Percentiles rank a stretch among this genome's conserved stretches.
Evolutionary conservation across 2,888 invertebrate genomes (phyloP).

Genomic region (Tipula unca): DNA sequence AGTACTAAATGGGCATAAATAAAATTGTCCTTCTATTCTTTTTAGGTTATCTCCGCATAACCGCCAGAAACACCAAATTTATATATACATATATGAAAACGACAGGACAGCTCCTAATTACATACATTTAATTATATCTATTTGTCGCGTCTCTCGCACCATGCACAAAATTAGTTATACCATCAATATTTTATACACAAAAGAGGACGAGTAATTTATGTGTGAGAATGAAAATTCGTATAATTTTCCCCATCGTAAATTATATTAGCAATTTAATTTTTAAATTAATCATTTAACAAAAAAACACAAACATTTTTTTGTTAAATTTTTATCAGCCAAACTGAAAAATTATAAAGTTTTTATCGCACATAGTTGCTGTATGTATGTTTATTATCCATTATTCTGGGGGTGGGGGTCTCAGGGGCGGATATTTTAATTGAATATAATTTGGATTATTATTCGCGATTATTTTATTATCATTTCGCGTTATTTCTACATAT

Average conservation of each 20-base stretch:
- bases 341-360: neutral
- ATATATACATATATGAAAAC: no score
- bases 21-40: no score
- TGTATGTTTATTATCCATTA: neutral
- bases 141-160: no score
- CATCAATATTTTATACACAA: no score
- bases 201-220: no score
- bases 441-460: neutral
- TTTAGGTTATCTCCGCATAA: no score
- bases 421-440: neutral
- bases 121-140: no score
- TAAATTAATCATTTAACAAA: neutral
- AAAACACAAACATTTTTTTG: neutral
- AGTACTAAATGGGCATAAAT: no score
- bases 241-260: neutral
- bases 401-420: neutral
- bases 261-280: neutral
- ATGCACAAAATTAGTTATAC: no score
- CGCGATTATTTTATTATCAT: neutral
- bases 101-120: no score
- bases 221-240: neutral
- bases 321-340: neutral
- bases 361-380: neutral
- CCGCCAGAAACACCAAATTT: no score
- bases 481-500: neutral